Base-by-base conservation (phyloP, 2,113 vertebrate species). In the Chaetops frenatus region DNA sequence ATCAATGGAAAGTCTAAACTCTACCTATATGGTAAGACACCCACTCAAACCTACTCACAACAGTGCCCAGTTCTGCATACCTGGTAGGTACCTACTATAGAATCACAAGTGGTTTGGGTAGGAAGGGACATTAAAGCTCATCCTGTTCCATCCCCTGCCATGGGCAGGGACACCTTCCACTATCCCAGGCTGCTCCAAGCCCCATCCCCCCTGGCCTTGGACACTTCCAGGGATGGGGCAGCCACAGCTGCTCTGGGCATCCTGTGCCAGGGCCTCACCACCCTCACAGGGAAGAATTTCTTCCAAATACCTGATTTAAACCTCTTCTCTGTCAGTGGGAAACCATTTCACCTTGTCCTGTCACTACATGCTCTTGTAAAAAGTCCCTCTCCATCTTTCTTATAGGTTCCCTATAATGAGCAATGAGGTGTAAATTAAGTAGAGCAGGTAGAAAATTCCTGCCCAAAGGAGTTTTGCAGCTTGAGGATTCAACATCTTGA, bases 131-230 rank as follows among this genome's bases (percentile, higher is more conserved):
- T 76, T 14, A 82, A 62, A 54, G 18, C 21, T 15, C 62, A 35
- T 15, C 29, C n/a, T 3, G 8, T 17, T 12, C n/a, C 24, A 51
- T 2, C 4, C 15, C 14, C n/a, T 25, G 6, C 20, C 38, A 35
- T 19, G 20, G 24, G 29, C 14, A 89, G 47, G 20, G n/a, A 60
- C 54, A 76, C 9, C 28, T 54, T 18, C 5, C 54, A 47, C 40
- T 3, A 1, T 0, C 3, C 25, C 70, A 54, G 45, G 16, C 0
- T 45, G 20, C 33, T 60, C 38, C 62, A 76, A 69, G 24, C 24
- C 36, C 16, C 0, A 0, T 53, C 29, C 70, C 47, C 0, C 54
- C 47, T 62, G 35, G 40, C 31, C 62, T 35, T 27, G 79, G 15
- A 36, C 71, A 62, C 21, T 76, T 1, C 6, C 15, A 82, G 79